These are phyloP conservation scores for Brachionus plicatilis DNA, from an alignment of 1,140 invertebrate genomes.

Conservation along the genomic window DNA sequence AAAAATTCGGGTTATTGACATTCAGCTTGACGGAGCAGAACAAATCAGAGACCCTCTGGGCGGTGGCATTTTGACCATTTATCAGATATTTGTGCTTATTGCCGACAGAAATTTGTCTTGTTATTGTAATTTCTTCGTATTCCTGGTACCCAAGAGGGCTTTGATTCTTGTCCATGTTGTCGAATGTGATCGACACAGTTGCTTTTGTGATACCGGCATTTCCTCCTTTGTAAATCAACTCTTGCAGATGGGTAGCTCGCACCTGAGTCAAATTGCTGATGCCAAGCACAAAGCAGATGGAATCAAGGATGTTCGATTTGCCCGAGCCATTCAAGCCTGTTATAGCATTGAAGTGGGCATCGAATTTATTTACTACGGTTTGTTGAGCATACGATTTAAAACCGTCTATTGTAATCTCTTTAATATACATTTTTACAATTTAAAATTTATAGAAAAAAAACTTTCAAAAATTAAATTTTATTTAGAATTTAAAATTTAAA, in stretches of 20 bases:
- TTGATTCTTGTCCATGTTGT: conserved; percentile 76
- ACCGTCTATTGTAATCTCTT: conserved; percentile 86
- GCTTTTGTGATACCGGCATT: conserved; percentile 92
- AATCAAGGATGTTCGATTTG: conserved; percentile 96
- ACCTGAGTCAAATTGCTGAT: conserved; percentile 88
- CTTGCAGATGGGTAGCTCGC: conserved; percentile 77
- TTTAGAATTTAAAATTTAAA: not conserved
- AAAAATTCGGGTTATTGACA: conserved; percentile 97
- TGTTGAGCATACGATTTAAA: conserved; percentile 95
- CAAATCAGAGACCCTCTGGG: conserved; percentile 82
- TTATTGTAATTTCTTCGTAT: conserved; percentile 83
- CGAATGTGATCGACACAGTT: conserved; percentile 89
- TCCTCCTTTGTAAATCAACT: conserved; percentile 93
- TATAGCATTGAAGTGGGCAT: conserved; percentile 92
- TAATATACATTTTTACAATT: conserved; percentile 74
- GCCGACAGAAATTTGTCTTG: conserved; percentile 66
- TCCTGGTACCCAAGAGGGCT: conserved; percentile 87
- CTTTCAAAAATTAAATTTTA: not conserved
- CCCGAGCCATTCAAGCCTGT: conserved; percentile 96
- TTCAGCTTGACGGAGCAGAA: conserved; percentile 95
- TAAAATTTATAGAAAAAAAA: not conserved
- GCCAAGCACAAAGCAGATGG: conserved; percentile 94
- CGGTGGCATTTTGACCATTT: conserved; percentile 82
- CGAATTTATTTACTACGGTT: conserved; percentile 88
- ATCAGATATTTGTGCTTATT: conserved; percentile 83